Conservation (phyloP, 1,140 invertebrate species). For the Leptestheria dahalacensis region DNA sequence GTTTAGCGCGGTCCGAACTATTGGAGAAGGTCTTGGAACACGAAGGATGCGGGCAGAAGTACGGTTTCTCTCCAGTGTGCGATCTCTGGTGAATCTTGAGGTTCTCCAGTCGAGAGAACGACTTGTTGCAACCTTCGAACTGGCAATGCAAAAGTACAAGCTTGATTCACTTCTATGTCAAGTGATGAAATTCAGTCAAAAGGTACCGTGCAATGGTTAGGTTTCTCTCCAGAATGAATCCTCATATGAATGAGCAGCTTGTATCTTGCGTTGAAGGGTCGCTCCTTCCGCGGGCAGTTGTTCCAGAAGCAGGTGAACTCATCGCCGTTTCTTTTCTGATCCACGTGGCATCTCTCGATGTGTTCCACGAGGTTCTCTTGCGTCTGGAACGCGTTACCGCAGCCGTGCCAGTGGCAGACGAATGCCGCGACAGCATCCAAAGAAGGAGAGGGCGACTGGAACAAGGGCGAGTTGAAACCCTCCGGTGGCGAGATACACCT, state of each 20-base stretch:
- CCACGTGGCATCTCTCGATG: conserved; percentile 80
- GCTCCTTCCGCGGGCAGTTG: conserved; percentile 61
- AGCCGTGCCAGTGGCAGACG: conserved; percentile 70
- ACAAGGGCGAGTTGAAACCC: too few relatives aligned
- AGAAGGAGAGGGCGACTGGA: too few relatives aligned
- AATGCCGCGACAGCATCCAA: background rate
- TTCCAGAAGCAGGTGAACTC: conserved; percentile 81
- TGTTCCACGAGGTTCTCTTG: conserved; percentile 70
- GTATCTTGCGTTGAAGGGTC: conserved; percentile 90
- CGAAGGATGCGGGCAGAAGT: conserved; percentile 58
- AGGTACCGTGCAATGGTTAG: conserved; percentile 88
- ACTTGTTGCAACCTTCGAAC: conserved; percentile 81
- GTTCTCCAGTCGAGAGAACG: conserved; percentile 87
- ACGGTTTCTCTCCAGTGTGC: conserved; percentile 52
- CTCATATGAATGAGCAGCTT: conserved; percentile 93
- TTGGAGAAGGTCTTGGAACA: conserved; percentile 92
- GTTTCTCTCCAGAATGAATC: conserved; percentile 91
- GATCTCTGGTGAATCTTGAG: conserved; percentile 88
- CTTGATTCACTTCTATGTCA: too few relatives aligned
- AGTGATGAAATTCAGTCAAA: too few relatives aligned
- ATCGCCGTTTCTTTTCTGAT: conserved; percentile 60
- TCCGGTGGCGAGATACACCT: too few relatives aligned
- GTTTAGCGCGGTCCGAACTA: conserved; percentile 89
- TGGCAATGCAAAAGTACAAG: conserved; percentile 44
- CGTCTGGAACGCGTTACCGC: conserved; percentile 55